phyloP scores from a whole-genome alignment of 2,797 vertebrate species.

The Phoeniculus purpureus region DNA sequence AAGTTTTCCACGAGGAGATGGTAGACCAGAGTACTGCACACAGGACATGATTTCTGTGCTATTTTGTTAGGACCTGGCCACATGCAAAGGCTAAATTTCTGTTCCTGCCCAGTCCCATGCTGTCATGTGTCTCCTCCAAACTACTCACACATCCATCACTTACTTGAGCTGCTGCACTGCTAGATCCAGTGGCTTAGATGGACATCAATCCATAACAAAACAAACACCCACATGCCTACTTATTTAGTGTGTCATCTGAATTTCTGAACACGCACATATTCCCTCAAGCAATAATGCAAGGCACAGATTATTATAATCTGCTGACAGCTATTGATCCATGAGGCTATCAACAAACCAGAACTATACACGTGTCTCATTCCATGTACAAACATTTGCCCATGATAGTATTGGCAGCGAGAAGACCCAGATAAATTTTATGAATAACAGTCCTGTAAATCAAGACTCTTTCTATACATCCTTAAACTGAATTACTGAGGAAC shows the following conservation, averaged over 20 bases:
- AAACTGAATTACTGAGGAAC: slow-evolving; percentile 20
- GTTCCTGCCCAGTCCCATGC: not conserved
- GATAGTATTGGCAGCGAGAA: not conserved
- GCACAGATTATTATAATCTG: slow-evolving; percentile 5
- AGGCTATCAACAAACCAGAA: slow-evolving; percentile 35
- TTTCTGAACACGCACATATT: not conserved
- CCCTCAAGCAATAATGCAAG: not conserved
- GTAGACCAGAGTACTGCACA: not conserved
- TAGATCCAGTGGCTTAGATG: not conserved
- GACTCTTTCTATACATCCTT: not conserved
- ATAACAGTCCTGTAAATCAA: not conserved
- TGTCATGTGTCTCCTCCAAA: not conserved
- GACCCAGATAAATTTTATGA: slow-evolving; percentile 28
- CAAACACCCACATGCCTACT: not conserved
- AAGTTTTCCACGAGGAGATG: not conserved
- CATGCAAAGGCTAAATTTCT: not conserved
- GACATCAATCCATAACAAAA: not conserved
- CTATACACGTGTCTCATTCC: not conserved
- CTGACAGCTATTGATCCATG: slow-evolving; percentile 41
- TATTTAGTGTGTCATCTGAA: not conserved
- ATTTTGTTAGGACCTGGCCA: not conserved
- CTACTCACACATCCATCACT: not conserved
- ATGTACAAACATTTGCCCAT: not conserved
- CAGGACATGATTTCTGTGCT: not conserved
- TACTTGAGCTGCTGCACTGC: not conserved